Evolutionary conservation across 1,140 invertebrate species (phyloP).

Genomic region (Diorhabda sublineata): DNA sequence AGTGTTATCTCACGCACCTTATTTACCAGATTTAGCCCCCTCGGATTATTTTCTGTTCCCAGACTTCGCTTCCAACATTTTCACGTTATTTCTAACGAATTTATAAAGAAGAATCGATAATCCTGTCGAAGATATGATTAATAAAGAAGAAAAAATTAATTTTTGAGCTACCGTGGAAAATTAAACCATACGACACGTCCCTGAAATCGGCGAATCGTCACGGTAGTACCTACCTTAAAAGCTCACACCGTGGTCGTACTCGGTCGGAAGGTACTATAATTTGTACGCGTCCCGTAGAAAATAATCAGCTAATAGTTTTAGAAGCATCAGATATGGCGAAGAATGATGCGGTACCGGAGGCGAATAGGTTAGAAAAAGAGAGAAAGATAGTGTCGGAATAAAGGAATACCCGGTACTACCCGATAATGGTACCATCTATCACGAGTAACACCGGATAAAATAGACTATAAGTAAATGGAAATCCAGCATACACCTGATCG

Average conservation of each 20-base stretch:
- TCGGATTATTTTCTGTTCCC: too few species aligned
- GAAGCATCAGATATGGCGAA: slow-evolving; percentile 18
- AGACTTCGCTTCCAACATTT: too few species aligned
- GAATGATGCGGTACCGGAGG: slow-evolving; percentile 13
- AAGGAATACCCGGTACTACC: slow-evolving; percentile 21
- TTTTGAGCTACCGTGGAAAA: too few species aligned
- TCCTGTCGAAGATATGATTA: too few species aligned
- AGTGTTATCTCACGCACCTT: too few species aligned
- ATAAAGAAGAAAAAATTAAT: too few species aligned
- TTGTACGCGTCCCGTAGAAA: slow-evolving; percentile 15
- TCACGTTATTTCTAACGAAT: too few species aligned
- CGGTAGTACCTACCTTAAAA: background rate
- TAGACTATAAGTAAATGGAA: slow-evolving; percentile 17
- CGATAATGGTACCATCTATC: slow-evolving; percentile 31
- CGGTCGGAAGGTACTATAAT: slow-evolving; percentile 7
- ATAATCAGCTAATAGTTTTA: slow-evolving; percentile 20
- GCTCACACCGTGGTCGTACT: background rate
- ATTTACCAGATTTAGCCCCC: too few species aligned
- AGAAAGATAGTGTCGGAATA: slow-evolving; percentile 29
- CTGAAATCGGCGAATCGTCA: background rate
- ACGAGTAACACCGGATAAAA: slow-evolving; percentile 32
- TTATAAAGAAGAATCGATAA: too few species aligned
- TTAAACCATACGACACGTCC: background rate
- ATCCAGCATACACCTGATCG: slow-evolving; percentile 31
- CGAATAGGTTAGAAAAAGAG: slow-evolving; percentile 28